These are phyloP conservation scores for Leptopilina drosophilae DNA, from an alignment of 2,888 invertebrate genomes.

Conservation along the genomic window DNA sequence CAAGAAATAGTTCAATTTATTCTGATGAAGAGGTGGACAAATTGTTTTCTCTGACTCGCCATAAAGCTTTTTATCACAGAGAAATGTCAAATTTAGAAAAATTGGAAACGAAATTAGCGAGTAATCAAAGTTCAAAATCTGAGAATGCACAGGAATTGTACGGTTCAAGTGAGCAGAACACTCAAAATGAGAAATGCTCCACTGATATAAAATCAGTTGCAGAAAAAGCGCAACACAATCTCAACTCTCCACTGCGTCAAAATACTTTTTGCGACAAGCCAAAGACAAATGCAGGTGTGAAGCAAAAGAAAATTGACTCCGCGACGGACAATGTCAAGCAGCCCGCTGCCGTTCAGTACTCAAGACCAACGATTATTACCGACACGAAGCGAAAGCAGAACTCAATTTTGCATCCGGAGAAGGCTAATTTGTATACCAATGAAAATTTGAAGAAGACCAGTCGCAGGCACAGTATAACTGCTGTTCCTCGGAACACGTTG, in stretches of 20 bases:
- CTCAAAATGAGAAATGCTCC: neutral
- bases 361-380: constrained; percentile 32
- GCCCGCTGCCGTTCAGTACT: neutral
- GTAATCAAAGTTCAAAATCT: neutral
- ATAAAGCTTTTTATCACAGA: constrained; percentile 1
- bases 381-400: constrained; percentile 49
- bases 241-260: neutral
- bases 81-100: neutral
- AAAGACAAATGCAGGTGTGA: constrained; percentile 1
- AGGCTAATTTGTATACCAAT: constrained; percentile 32
- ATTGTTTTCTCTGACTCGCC: constrained; percentile 19
- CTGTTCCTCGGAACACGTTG: constrained; percentile 47
- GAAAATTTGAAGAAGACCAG: constrained; percentile 31
- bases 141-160: neutral
- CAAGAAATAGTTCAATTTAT: neutral
- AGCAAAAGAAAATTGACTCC: constrained; percentile 1
- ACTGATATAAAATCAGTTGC: neutral
- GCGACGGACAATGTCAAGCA: neutral
- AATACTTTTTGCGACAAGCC: constrained; percentile 6
- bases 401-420: constrained; percentile 41
- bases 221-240: constrained; percentile 2
- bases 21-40: constrained; percentile 16
- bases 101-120: neutral
- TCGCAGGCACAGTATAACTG: constrained; percentile 37
- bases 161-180: neutral